phyloP scores from a whole-genome alignment of 2,888 invertebrate species.

The Amiota minor region DNA sequence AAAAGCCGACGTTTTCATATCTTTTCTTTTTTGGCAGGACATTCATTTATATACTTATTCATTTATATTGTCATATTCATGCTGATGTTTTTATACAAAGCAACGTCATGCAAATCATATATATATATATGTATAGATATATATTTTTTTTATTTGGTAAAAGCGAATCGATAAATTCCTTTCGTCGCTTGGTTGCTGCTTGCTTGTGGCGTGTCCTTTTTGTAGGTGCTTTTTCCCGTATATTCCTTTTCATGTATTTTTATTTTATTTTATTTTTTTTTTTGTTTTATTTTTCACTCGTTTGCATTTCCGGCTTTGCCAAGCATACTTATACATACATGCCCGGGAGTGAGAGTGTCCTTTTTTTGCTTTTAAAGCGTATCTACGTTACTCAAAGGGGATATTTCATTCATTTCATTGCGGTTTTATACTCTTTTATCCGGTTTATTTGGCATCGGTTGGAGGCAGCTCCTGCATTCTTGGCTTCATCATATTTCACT shows the following conservation, averaged over 20 bases:
- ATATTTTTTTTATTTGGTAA: conserved; percentile 31
- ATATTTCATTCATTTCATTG: conserved; percentile 59
- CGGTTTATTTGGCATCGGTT: background rate
- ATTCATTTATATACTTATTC: conserved; percentile 22
- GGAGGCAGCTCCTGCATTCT: background rate
- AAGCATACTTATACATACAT: conserved; percentile 15
- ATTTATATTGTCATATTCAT: background rate
- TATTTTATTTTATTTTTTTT: conserved; percentile 19
- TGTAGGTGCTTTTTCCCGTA: conserved; percentile 24
- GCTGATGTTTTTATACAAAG: conserved; percentile 16
- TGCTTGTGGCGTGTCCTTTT: conserved; percentile 22
- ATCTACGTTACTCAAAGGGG: conserved; percentile 33
- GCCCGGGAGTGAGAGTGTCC: conserved; percentile 21
- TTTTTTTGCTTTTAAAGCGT: conserved; percentile 19
- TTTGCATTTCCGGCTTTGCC: no score
- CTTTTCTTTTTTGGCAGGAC: conserved; percentile 16
- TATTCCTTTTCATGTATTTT: background rate
- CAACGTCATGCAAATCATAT: conserved; percentile 58
- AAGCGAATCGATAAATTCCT: conserved; percentile 62
- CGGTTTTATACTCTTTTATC: conserved; percentile 46
- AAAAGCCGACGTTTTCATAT: background rate
- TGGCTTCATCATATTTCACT: no score
- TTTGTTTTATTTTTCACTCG: conserved; percentile 29
- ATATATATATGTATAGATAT: no score
- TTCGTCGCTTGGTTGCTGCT: conserved; percentile 13